Evolutionary conservation across 2,888 invertebrate genomes (phyloP), one percentile per base, ranked within the genome.

Genomic region (Himalopsyche japonica): DNA sequence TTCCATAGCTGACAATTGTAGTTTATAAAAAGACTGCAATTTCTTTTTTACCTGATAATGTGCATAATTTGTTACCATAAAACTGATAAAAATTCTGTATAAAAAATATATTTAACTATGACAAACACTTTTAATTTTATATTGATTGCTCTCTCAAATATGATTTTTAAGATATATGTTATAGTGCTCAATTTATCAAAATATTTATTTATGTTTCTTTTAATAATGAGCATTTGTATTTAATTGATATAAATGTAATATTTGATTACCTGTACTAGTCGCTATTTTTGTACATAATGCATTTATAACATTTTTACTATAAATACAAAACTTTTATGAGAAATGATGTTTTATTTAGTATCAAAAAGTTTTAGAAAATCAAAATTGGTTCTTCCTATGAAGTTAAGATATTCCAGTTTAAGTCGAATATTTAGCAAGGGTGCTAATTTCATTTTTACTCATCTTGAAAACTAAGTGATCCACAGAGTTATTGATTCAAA

Each of bases 201-300:
- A 37, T 77, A 77, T 77, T 77, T 77, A 77, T 77, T 77, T n/a
- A 70, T 30, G 24, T 70, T 43, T 77, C 43, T 37, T 77, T 77
- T 37, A 37, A 77, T 18, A 20, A 15, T 37, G 43, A 37, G 34
- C 34, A 34, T 34, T 20, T 76, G 30, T 77, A 77, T 77, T 32
- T 37, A 34, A 37, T 77, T 77, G n/a, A 43, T 77, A 77, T 37
- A 18, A 34, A 77, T 32, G 27, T 76, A 76, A 32, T 32, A 76
- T 76, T 20, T 77, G 34, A 37, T 77, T 77, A 77, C 77, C 77
- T 77, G 77, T 77, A 43, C 77, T 77, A 77, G 77, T 77, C 77
- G 77, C 77, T 43, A 37, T 77, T 34, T 77, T 77, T 77, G 77
- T 77, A 77, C 43, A 77, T 77, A 77, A 77, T 34, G 37, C 34